These are phyloP conservation scores for Chlorodrepanis virens DNA, from an alignment of 2,113 vertebrate genomes.

Conservation along the genomic window DNA sequence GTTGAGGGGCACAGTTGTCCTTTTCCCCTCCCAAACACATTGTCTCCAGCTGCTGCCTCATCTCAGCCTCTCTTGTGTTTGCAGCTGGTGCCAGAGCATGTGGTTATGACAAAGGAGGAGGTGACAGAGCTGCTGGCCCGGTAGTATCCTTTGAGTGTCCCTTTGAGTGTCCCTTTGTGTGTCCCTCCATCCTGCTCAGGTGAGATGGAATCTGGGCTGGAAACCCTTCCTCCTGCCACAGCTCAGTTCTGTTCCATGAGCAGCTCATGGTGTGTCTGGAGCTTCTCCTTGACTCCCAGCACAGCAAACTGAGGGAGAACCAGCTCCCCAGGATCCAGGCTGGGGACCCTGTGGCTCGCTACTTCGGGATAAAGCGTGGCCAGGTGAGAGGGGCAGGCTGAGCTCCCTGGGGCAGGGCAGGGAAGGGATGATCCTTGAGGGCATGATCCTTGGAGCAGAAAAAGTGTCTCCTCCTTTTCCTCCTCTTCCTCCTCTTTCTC, in stretches of 20 bases:
- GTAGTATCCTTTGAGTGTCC: conserved; percentile 87
- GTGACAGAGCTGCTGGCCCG: conserved; percentile 89
- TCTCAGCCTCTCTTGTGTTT: not conserved
- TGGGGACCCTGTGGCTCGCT: conserved; percentile 93
- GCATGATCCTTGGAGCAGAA: not conserved
- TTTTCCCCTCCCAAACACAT: not conserved
- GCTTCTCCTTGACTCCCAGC: conserved; percentile 52
- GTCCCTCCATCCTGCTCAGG: not conserved
- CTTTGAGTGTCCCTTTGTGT: not conserved
- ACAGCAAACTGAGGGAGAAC: conserved; percentile 93
- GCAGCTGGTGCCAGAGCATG: conserved; percentile 95
- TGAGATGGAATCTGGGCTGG: accelerated
- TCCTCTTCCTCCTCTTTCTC: not conserved
- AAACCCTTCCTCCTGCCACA: accelerated
- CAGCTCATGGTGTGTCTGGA: accelerated
- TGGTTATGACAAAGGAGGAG: conserved; percentile 98
- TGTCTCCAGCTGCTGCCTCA: not conserved
- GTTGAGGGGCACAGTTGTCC: accelerated
- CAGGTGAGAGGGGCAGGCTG: conserved; percentile 76
- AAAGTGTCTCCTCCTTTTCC: not conserved
- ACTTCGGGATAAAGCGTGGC: conserved; percentile 96
- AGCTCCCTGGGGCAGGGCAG: accelerated
- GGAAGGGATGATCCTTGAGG: not conserved
- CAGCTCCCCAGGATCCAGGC: conserved; percentile 96
- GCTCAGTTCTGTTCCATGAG: accelerated